Conservation (phyloP, 2,797 vertebrate species). For the Pipistrellus kuhlii region DNA sequence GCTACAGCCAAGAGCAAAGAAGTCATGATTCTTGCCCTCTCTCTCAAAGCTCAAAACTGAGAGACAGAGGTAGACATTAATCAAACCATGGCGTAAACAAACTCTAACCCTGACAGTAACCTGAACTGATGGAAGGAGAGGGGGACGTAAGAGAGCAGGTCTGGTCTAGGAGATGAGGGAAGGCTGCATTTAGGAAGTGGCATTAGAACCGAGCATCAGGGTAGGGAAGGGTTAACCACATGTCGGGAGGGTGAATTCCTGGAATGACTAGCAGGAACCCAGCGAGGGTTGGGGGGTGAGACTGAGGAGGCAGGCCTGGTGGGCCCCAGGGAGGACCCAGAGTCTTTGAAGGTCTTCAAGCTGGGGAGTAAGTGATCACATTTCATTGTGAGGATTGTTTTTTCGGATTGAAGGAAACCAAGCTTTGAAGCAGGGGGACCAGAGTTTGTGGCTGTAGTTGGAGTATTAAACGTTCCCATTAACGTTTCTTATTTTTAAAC, state of each 20-base stretch:
- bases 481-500: constrained; percentile 45
- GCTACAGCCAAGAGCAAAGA: constrained; percentile 19
- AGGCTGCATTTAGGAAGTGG: neutral
- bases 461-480: constrained; percentile 10
- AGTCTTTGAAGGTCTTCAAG: constrained; percentile 54
- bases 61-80: constrained; percentile 22
- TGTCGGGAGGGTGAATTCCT: constrained; percentile 33
- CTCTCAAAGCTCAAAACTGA: neutral
- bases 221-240: constrained; percentile 15
- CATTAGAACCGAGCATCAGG: neutral
- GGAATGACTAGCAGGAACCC: constrained; percentile 10
- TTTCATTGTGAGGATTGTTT: constrained; percentile 19
- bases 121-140: neutral
- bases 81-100: neutral
- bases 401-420: neutral
- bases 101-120: neutral
- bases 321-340: neutral
- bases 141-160: neutral
- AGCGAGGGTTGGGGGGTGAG: neutral
- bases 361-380: constrained; percentile 23
- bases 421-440: constrained; percentile 1
- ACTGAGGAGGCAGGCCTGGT: neutral
- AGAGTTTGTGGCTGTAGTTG: neutral
- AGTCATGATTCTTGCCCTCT: neutral
- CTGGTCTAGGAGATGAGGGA: neutral